Evolutionary conservation across 2,797 vertebrate genomes (phyloP).

Genomic region (Hyperoplus lanceolatus): DNA sequence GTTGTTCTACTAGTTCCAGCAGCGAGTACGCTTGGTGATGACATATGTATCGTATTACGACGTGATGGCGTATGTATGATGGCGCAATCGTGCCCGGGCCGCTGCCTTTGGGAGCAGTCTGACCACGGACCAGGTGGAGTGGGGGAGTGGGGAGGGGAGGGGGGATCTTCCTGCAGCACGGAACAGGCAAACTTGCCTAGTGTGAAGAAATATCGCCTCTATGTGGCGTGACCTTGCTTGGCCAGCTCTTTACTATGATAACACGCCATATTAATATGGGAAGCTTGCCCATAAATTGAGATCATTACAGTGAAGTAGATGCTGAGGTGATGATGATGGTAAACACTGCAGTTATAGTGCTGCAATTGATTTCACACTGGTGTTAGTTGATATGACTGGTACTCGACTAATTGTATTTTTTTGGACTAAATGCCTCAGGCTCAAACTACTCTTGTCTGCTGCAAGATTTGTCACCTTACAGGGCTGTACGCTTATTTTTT

Average conservation of each 20-base stretch:
- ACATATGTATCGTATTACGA: no score
- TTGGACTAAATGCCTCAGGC: neutral
- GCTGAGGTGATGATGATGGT: slow-evolving; percentile 13
- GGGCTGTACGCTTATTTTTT: no score
- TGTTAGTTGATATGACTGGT: neutral
- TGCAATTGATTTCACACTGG: slow-evolving; percentile 12
- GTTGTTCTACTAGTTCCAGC: no score
- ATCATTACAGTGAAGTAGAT: slow-evolving; percentile 33
- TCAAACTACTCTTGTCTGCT: slow-evolving; percentile 10
- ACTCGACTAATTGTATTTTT: neutral
- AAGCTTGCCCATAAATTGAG: slow-evolving; percentile 18
- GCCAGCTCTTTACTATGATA: slow-evolving; percentile 11
- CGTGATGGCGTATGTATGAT: no score
- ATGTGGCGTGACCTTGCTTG: slow-evolving; percentile 71
- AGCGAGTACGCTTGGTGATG: no score
- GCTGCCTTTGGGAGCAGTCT: no score
- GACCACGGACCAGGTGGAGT: no score
- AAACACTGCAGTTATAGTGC: slow-evolving; percentile 37
- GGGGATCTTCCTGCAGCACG: no score
- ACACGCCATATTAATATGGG: slow-evolving; percentile 16
- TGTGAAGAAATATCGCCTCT: slow-evolving; percentile 37
- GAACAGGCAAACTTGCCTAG: no score
- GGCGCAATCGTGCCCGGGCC: no score
- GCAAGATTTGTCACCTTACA: no score
- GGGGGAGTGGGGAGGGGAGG: no score